Base-by-base conservation (phyloP, 2,113 vertebrate species). In the Patagioenas fasciata region DNA sequence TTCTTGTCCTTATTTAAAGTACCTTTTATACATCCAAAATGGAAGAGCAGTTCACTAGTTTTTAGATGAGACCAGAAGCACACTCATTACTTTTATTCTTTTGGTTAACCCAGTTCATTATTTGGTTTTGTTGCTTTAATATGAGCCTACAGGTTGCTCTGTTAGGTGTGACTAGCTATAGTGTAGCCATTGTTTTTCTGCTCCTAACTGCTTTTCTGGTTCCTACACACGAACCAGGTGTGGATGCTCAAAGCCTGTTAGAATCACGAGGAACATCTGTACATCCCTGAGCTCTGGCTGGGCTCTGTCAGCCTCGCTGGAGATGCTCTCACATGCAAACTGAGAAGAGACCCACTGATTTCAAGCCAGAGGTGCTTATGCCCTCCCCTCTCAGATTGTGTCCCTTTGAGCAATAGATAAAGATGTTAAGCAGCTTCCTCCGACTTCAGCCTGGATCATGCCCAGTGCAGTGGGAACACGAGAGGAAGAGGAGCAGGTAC, bases 401-500 rank as follows among this genome's bases (percentile, higher is more conserved):
- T 5, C 10, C 64, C 65, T 71, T 21, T 34, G 18, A 44, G 34
- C 5, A 80, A 58, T 1, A 26, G 67, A 47, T 16, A 12, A 60
- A 69, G 72, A 31, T 2, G 6, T 44, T 15, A 5, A 89, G 64
- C 58, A 85, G 53, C 64, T 83, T 17, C 26, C 51, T 36, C 14
- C 6, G 6, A 23, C 24, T 60, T 36, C 78, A 79, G 81, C 81
- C 48, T 64, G 2, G 9, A 13, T 23, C 1, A 1, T 7, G 34
- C 15, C 65, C 67, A 72, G 61, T 15, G 15, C 47, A 42, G 23
- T 0, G 8, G 48, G 56, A 74, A 32, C 4, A 6, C 0, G 5
- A 0, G 8, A 93, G 48, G 87, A 71, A 71, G 66, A 75, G 71
- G 50, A 95, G 72, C 19, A 48, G 50, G 14, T 8, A 3, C 0